Evolutionary conservation across 1,140 invertebrate genomes (phyloP).

Genomic region (Hyphantria cunea): DNA sequence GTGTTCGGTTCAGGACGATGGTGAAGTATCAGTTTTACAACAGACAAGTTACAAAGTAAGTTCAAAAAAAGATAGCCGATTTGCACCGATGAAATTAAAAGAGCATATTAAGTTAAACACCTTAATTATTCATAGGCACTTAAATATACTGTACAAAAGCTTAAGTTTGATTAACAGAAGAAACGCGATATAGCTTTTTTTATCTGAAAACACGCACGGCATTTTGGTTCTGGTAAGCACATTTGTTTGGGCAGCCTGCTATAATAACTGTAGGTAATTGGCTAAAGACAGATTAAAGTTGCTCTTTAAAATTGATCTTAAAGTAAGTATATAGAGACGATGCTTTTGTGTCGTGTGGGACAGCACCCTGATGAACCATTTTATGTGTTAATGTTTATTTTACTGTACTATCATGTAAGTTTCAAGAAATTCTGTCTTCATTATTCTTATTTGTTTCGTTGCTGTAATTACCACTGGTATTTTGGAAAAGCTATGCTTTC

Average conservation of each 20-base stretch:
- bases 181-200: background rate
- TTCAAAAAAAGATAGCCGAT: constrained; percentile 6
- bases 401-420: no score
- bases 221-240: background rate
- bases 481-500: no score
- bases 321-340: background rate
- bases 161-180: constrained; percentile 14
- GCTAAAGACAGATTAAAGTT: background rate
- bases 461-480: no score
- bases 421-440: no score
- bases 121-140: background rate
- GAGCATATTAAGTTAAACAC: no score
- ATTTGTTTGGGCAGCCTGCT: constrained; percentile 21
- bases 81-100: no score
- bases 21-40: constrained; percentile 22
- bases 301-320: background rate
- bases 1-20: constrained; percentile 19
- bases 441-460: no score
- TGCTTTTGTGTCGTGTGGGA: constrained; percentile 39
- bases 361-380: constrained; percentile 31
- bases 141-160: constrained; percentile 5
- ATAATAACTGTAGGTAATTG: constrained; percentile 15
- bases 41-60: constrained; percentile 19
- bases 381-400: background rate
- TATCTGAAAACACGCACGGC: background rate